Base-by-base conservation (phyloP, 2,888 invertebrate genomes). In the Zygogramma bicolorata region DNA sequence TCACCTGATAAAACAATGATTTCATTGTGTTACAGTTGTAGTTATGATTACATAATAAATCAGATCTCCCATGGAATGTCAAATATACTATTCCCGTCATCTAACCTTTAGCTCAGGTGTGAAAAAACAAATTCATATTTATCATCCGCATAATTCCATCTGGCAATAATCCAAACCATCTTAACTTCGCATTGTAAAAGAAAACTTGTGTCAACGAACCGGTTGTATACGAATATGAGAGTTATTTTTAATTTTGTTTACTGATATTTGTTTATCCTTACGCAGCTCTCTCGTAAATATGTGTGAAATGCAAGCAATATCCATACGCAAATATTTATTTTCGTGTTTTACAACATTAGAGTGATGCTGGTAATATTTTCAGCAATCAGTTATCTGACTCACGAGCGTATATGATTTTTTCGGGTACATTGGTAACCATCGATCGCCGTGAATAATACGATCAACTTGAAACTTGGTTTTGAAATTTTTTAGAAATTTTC, bases 221-320 rank as follows among this genome's bases (percentile, higher is more conserved):
- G 65, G 59, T 60, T 65, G 70, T 70, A 60, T 65, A 69, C 15
- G 13, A 2, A 42, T 58, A 31, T 49, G 29, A 31, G 60, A 60
- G 70, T 60, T 60, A 65, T 65, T 70, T 70, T 53, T 65, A 49
- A 69, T 70, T 65, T 46, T 65, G 34, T 57, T 20, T 34, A 70
- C 59, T 62, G 65, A 70, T 53, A 65, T 70, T 8, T 25, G 53
- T 53, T 53, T 53, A 25, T 53, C 2, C 25, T 49, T 20, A 6
- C 25, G 13, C 4, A 4, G 7, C 13, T 6, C 53, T 13, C 10
- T 10, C 8, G 13, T 13, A 25, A 53, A 22, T 49, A 8, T 49
- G 5, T 6, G 20, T 20, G 8, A 46, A 20, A 18, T 46, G 20
- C 46, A 46, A 31, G 20, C 46, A 46, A 31, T 6, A 31, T 7